Base-by-base conservation (phyloP, 2,797 vertebrate genomes). In the Coendou prehensilis region DNA sequence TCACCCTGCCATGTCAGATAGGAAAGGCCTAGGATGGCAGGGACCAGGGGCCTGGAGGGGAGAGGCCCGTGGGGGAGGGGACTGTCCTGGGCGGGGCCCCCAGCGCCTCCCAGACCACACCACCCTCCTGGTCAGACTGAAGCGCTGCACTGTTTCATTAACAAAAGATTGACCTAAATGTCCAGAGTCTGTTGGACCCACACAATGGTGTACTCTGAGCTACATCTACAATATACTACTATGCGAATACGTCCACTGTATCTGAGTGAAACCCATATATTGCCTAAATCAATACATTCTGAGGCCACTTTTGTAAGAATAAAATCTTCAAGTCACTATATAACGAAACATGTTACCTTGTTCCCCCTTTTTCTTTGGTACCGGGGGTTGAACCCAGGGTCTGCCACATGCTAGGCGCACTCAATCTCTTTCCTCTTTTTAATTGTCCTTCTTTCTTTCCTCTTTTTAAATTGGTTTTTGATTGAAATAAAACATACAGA, bases 21-120 rank as follows among this genome's bases (percentile, higher is more conserved):
- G 76, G 52, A 94, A 56, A 75, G 63, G 67, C 79, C 89, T 59
- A 54, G 2, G 67, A 67, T 64, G 45, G 23, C 78, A 87, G 64
- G 76, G 87, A 47, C 88, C 93, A 56, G 37, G 17, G 37, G 91
- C 91, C 64, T 30, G 54, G 86, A 80, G 79, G 20, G 52, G 81
- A 86, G 85, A 71, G 96, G 96, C 97, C 97, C 93, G 92, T 95
- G 92, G 95, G 95, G 97, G 97, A 97, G 94, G 95, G 87, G n/a
- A 73, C 71, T n/a, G 93, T 93, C 50, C 61, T 17, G 87, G 64
- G 45, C 28, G 23, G 61, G 33, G 91, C 57, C 91, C 14, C 64
- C 97, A 87, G 89, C 56, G 76, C 94, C 84, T 45, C 71, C 9
- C 2, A 47, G 28, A 13, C n/a, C 1, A 64, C 78, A 5, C 76